A percentile compares a stretch with the other conserved stretches of the same genome.
phyloP scores from a whole-genome alignment of 2,888 invertebrate genomes.

The Diadegma fenestrale region DNA sequence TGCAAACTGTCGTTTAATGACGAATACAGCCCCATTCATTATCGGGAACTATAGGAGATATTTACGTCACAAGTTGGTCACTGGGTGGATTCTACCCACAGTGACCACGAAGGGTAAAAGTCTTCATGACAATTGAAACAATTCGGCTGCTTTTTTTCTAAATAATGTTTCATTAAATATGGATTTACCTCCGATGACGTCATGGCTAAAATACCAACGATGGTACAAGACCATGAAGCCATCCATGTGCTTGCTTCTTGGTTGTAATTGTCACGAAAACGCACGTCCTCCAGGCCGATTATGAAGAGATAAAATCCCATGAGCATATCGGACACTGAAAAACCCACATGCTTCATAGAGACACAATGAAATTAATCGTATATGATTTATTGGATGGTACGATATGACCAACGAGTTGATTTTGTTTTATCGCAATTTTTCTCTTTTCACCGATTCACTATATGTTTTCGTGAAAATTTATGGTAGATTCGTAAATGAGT shows the following conservation, averaged over 20 bases:
- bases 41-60: no score
- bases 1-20: no score
- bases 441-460: neutral
- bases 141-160: neutral
- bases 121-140: neutral
- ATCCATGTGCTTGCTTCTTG: constrained; percentile 88
- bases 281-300: constrained; percentile 87
- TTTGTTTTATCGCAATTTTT: constrained; percentile 11
- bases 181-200: constrained; percentile 87
- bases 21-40: no score
- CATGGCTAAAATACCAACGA: constrained; percentile 88
- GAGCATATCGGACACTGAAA: constrained; percentile 88
- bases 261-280: constrained; percentile 87
- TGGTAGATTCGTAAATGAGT: neutral
- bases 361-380: constrained; percentile 42
- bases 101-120: no score
- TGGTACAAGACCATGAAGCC: constrained; percentile 88
- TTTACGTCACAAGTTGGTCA: no score
- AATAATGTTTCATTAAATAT: neutral
- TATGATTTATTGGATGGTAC: constrained; percentile 60
- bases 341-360: constrained; percentile 65
- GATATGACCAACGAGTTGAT: constrained; percentile 35
- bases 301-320: constrained; percentile 89
- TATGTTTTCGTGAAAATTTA: constrained; percentile 11
- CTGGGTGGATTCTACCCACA: no score